These are phyloP conservation scores for Galaxea fascicularis DNA, from an alignment of 92 coral and sea anemone genomes.

Conservation along the genomic window DNA sequence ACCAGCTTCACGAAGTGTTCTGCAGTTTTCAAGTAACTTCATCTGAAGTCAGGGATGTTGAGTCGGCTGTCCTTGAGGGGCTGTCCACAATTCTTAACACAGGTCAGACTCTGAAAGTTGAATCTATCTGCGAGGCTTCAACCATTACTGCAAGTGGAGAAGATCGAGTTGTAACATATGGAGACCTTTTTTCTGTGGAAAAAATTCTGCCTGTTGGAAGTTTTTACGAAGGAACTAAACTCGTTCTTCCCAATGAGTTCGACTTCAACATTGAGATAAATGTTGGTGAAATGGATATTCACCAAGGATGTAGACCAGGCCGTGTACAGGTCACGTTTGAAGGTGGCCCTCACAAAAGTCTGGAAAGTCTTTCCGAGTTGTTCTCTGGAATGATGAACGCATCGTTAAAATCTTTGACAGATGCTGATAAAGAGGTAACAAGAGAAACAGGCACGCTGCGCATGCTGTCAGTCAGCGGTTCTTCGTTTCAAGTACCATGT, in stretches of 20 bases:
- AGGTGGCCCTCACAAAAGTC: conserved; percentile 28
- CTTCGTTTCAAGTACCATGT: not conserved
- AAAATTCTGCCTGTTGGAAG: conserved; percentile 46
- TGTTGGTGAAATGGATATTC: conserved; percentile 37
- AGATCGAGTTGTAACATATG: conserved; percentile 18
- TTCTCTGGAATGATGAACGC: conserved; percentile 31
- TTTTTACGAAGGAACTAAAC: conserved; percentile 39
- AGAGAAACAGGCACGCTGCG: conserved; percentile 37
- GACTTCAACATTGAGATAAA: conserved; percentile 44
- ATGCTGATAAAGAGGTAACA: conserved; percentile 22
- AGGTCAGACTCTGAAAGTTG: conserved; percentile 36
- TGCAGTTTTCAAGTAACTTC: conserved; percentile 45
- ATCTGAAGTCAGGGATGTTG: conserved; percentile 50
- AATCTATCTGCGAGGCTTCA: not conserved
- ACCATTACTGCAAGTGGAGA: conserved; percentile 6
- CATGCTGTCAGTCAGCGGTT: conserved; percentile 1
- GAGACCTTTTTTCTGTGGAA: conserved; percentile 40
- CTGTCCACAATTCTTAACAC: conserved; percentile 36
- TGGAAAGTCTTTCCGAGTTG: conserved; percentile 15
- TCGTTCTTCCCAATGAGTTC: conserved; percentile 23
- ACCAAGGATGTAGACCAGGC: conserved; percentile 46
- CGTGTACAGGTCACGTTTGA: conserved; percentile 50
- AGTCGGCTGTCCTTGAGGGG: conserved; percentile 39
- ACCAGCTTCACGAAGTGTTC: conserved; percentile 20
- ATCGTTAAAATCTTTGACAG: conserved; percentile 24